These are phyloP conservation scores for Caenorhabditis sp. DNA, from an alignment of 2,888 invertebrate genomes.

Conservation along the genomic window DNA sequence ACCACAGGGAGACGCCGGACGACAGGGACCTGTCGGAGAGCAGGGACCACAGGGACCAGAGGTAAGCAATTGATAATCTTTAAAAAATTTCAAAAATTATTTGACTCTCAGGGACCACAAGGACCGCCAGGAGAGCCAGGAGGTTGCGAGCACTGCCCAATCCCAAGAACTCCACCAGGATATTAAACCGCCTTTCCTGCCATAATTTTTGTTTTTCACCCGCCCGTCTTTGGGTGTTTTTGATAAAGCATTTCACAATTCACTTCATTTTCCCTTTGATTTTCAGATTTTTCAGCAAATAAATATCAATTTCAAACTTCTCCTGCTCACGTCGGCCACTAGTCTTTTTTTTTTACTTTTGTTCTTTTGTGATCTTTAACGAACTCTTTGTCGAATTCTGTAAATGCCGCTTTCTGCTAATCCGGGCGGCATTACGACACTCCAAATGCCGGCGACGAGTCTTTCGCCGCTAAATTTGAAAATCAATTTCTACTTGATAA, in stretches of 20 bases:
- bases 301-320: background rate
- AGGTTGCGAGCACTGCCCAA: constrained; percentile 68
- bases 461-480: no score
- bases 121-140: constrained; percentile 63
- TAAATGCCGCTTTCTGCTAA: no score
- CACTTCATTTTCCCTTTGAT: background rate
- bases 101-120: constrained; percentile 55
- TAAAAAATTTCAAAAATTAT: background rate
- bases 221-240: constrained; percentile 35
- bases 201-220: background rate
- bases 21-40: constrained; percentile 68
- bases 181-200: constrained; percentile 61
- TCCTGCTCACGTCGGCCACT: no score
- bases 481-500: constrained; percentile 3
- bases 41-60: constrained; percentile 71
- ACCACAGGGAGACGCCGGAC: constrained; percentile 68
- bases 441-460: no score
- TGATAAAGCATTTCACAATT: constrained; percentile 7
- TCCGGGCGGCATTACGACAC: no score
- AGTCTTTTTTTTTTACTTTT: no score
- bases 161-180: constrained; percentile 74
- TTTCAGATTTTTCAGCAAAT: background rate
- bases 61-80: constrained; percentile 16
- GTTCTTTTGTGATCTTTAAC: no score
- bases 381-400: no score